Evolutionary conservation across 92 coral and sea anemone species (phyloP), one percentile per base, ranked within the genome.

Genomic region (Siderastrea radians): DNA sequence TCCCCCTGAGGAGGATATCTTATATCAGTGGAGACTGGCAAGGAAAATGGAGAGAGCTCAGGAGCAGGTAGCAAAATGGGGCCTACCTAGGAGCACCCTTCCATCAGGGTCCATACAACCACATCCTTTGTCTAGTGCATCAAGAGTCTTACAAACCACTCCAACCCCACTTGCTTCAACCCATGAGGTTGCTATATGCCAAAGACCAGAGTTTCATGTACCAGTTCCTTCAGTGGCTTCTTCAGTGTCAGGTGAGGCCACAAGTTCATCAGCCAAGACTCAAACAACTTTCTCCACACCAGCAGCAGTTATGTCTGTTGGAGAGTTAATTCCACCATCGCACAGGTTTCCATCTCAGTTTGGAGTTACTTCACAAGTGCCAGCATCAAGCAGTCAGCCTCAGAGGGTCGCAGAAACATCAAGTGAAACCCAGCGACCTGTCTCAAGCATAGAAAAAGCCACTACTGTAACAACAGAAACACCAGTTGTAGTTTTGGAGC

Each of bases 1-100:
- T 19, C 92, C 92, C 89, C 99, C 96, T 55, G 99, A 98, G 90
- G 98, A 98, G 44, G 99, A 98, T 77, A 98, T 98, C 66, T 90
- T 98, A 53, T 98, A 98, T 85, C 98, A 98, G 87, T 98, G 99
- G 99, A 92, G 99, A 53, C 88, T 98, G 76, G 92, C 98, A 73
- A 90, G 98, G 53, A 94, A 95, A 82, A 93, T 95, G 96, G 99
- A 98, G 79, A 92, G 88, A 64, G 99, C 99, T 14, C 95, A 98
- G 80, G 94, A 96, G 49, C 77, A 78, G 44, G 96, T 90, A 17
- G 73, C 74, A 65, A 73, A 61, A 62, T 63, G 80, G 87, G 72
- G 80, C 5, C 80, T 55, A 10, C 17, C 72, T 26, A 50, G 68
- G 72, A 49, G 73, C 60, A 7, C 52, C 62, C 15, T 69, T 16